A percentile compares a stretch with the other conserved stretches of the same genome.
Evolutionary conservation across 1,140 invertebrate species (phyloP).

Genomic region (Camponotus vicinus): DNA sequence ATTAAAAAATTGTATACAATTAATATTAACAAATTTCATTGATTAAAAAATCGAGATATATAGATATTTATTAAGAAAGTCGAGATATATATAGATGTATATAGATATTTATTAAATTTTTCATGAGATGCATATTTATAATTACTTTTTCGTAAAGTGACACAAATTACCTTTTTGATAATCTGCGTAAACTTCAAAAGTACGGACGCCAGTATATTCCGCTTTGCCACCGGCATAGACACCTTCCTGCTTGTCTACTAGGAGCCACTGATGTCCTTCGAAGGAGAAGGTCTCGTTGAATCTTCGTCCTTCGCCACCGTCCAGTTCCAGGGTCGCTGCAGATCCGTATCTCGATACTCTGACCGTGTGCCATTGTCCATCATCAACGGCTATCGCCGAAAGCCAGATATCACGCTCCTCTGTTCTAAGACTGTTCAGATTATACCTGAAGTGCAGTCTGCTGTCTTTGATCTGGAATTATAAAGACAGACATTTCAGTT

Average conservation of each 20-base stretch:
- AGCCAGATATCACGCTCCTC: constrained; percentile 97
- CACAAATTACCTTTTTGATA: constrained; percentile 93
- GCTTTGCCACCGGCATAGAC: constrained; percentile 98
- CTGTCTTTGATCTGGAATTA: constrained; percentile 93
- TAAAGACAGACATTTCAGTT: constrained; percentile 5
- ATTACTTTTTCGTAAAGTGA: not conserved
- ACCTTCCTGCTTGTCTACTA: constrained; percentile 97
- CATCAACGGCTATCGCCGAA: constrained; percentile 95
- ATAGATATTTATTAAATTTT: not conserved
- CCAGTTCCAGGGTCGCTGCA: constrained; percentile 96
- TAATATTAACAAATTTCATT: not conserved
- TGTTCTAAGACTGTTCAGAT: constrained; percentile 95
- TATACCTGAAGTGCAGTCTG: constrained; percentile 95
- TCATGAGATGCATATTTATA: not conserved
- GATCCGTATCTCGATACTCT: constrained; percentile 96
- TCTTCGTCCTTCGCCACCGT: constrained; percentile 97
- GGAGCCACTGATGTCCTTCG: constrained; percentile 95
- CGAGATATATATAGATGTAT: not conserved
- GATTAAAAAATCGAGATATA: not conserved
- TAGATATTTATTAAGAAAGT: not conserved
- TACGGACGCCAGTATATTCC: constrained; percentile 96
- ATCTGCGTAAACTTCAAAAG: constrained; percentile 97
- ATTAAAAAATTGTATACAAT: constrained; percentile 4
- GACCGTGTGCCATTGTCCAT: constrained; percentile 99
- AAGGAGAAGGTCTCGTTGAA: constrained; percentile 98